Conservation (phyloP, 2,797 vertebrate species). For the Sebastes steindachneri region DNA sequence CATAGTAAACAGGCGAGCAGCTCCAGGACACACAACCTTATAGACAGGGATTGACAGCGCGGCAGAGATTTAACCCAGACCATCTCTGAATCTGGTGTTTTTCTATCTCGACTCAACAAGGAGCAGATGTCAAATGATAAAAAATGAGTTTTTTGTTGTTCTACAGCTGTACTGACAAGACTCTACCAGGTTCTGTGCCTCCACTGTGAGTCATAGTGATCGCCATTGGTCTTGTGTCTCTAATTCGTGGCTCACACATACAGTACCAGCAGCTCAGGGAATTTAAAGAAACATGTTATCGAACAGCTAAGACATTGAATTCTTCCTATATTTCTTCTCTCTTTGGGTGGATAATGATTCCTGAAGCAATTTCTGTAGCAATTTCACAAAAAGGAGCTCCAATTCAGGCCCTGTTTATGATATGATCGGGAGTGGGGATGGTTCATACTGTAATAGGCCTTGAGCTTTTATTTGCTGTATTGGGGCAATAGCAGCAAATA, state of each 20-base stretch:
- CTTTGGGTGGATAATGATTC: neutral
- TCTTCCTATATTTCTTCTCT: neutral
- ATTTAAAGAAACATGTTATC: neutral
- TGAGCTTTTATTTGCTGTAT: neutral
- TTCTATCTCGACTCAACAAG: neutral
- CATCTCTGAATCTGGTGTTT: neutral
- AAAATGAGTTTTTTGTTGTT: neutral
- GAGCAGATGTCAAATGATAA: slow-evolving; percentile 13
- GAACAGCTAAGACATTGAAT: neutral
- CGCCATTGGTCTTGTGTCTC: neutral
- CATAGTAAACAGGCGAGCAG: slow-evolving; percentile 67
- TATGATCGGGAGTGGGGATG: neutral
- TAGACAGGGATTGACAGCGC: slow-evolving; percentile 9
- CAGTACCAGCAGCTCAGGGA: neutral
- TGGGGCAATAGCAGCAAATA: neutral
- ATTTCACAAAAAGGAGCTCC: neutral
- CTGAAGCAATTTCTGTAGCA: neutral
- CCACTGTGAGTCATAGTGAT: neutral
- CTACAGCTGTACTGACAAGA: neutral
- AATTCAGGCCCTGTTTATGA: neutral
- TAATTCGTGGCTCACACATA: neutral
- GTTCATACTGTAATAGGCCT: neutral
- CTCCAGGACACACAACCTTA: slow-evolving; percentile 32
- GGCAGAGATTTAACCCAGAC: slow-evolving; percentile 14
- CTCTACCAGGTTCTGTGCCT: neutral